Evolutionary conservation across 2,797 vertebrate species (phyloP).

Genomic region (Spinibarbus caldwelli): DNA sequence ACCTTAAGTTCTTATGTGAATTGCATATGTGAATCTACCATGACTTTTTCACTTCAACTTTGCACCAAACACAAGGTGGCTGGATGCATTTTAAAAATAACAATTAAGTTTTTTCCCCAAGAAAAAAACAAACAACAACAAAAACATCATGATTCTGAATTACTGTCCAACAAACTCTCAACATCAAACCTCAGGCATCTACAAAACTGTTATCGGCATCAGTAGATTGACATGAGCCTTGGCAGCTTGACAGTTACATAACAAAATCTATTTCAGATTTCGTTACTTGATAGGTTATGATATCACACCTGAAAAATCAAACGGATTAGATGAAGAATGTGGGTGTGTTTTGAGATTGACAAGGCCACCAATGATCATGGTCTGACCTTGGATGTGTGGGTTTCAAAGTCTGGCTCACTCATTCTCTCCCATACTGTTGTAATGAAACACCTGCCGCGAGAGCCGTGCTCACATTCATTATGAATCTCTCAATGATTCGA

Average conservation of each 20-base stretch:
- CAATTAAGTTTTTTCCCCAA: not conserved
- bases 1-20: not conserved
- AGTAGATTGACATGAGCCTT: slow-evolving; percentile 34
- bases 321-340: slow-evolving; percentile 41
- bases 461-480: slow-evolving; percentile 77
- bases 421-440: slow-evolving; percentile 34
- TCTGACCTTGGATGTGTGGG: slow-evolving; percentile 63
- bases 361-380: slow-evolving; percentile 53
- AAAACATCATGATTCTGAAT: not conserved
- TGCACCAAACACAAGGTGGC: not conserved
- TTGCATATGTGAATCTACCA: not conserved
- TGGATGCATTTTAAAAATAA: not conserved
- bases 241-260: slow-evolving; percentile 53
- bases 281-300: slow-evolving; percentile 32
- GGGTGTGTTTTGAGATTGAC: slow-evolving; percentile 59
- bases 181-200: slow-evolving; percentile 26
- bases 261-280: slow-evolving; percentile 40
- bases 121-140: not conserved
- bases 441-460: slow-evolving; percentile 73
- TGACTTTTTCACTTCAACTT: not conserved
- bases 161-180: not conserved
- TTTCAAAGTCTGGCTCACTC: slow-evolving; percentile 64
- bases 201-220: slow-evolving; percentile 39
- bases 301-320: slow-evolving; percentile 53
- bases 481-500: slow-evolving; percentile 80